Evolutionary conservation across 2,888 invertebrate species (phyloP).

Genomic region (Acleris holmiana): DNA sequence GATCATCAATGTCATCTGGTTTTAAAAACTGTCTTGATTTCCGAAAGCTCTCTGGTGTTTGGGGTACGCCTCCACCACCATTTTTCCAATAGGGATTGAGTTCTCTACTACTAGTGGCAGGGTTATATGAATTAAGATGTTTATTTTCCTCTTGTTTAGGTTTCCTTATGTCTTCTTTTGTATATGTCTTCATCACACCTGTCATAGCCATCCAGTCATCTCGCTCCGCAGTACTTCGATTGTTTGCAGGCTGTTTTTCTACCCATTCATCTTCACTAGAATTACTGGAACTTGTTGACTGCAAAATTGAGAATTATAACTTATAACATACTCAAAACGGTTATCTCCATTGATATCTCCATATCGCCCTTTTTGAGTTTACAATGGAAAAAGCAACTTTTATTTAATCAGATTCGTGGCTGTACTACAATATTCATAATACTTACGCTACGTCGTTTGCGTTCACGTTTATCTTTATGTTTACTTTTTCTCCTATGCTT

Average conservation of each 20-base stretch:
- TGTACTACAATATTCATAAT: too few species aligned
- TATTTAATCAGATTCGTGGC: too few species aligned
- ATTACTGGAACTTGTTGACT: conserved; percentile 64
- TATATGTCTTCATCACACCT: conserved; percentile 75
- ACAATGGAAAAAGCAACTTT: too few species aligned
- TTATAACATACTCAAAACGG: too few species aligned
- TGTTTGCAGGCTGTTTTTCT: conserved; percentile 71
- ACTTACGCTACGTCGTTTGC: conserved; percentile 55
- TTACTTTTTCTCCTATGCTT: conserved; percentile 62
- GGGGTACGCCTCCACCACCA: conserved; percentile 93
- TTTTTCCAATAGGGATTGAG: conserved; percentile 97
- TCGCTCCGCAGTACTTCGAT: conserved; percentile 61
- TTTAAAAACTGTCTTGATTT: conserved; percentile 66
- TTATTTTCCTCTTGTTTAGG: conserved; percentile 79
- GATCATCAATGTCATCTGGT: conserved; percentile 66
- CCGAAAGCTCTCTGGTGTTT: conserved; percentile 63
- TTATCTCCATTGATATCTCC: too few species aligned
- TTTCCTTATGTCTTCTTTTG: conserved; percentile 75
- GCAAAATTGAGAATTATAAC: too few species aligned
- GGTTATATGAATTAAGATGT: conserved; percentile 86
- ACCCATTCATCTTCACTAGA: conserved; percentile 85
- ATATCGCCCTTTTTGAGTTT: too few species aligned
- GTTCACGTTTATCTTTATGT: conserved; percentile 49
- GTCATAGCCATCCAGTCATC: conserved; percentile 93
- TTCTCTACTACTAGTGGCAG: conserved; percentile 89